These are phyloP conservation scores for Seriola rivoliana DNA, from an alignment of 2,113 vertebrate genomes.

Conservation along the genomic window DNA sequence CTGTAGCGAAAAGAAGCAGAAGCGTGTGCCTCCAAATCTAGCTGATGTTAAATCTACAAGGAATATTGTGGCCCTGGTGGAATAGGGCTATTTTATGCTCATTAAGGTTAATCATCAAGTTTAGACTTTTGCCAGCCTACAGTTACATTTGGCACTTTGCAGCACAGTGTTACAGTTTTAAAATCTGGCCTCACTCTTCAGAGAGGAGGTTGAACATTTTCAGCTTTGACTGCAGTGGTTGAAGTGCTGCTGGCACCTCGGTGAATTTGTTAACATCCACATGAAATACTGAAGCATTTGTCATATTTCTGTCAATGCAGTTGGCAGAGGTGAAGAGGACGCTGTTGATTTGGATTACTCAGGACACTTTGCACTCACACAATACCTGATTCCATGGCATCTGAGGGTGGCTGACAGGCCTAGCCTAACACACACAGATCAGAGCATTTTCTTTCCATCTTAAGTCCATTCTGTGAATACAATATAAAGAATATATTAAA, in stretches of 20 bases:
- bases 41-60: constrained; percentile 6
- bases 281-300: constrained; percentile 26
- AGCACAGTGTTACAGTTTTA: background rate
- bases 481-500: background rate
- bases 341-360: constrained; percentile 18
- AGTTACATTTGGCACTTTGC: background rate
- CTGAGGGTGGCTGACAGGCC: constrained; percentile 21
- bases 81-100: background rate
- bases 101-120: constrained; percentile 13
- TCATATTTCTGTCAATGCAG: constrained; percentile 30
- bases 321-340: constrained; percentile 5
- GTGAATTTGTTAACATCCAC: constrained; percentile 19
- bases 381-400: constrained; percentile 14
- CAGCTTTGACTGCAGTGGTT: background rate
- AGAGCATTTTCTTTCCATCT: background rate
- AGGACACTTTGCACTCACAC: constrained; percentile 17
- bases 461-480: background rate
- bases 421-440: background rate
- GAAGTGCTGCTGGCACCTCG: background rate
- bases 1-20: background rate
- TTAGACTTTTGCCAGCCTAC: background rate
- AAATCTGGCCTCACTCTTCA: background rate
- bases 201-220: background rate
- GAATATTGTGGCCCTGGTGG: background rate
- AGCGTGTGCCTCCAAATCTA: background rate